phyloP scores from a whole-genome alignment of 1,140 invertebrate genomes.

The Portunus trituberculatus region DNA sequence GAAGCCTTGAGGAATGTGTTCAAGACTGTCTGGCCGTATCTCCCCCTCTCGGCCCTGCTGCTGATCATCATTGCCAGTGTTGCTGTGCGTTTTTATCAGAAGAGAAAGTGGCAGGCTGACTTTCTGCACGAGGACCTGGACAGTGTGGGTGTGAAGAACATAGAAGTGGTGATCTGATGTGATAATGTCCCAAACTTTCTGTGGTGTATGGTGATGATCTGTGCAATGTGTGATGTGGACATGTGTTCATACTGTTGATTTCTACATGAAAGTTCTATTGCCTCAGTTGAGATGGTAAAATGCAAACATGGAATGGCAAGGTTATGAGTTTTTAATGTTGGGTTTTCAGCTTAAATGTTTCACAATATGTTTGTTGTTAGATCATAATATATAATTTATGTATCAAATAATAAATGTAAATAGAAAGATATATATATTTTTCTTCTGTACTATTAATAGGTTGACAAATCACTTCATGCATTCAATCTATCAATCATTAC shows the following conservation, averaged over 20 bases:
- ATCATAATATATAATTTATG: background rate
- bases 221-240: too few relatives aligned
- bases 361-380: background rate
- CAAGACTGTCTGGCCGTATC: background rate
- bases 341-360: too few relatives aligned
- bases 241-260: too few relatives aligned
- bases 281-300: background rate
- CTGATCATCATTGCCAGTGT: background rate
- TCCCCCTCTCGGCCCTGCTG: background rate
- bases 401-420: slow-evolving; percentile 33
- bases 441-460: too few relatives aligned
- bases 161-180: background rate
- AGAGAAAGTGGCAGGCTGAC: background rate
- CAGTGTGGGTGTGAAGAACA: background rate
- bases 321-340: background rate
- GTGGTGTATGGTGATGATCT: too few relatives aligned
- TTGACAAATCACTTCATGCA: too few relatives aligned
- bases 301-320: background rate
- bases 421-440: background rate
- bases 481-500: too few relatives aligned
- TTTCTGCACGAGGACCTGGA: background rate
- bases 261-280: background rate
- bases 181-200: too few relatives aligned
- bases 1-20: background rate
- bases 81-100: background rate